phyloP scores from a whole-genome alignment of 2,888 invertebrate species.

The Aethes cnicana region DNA sequence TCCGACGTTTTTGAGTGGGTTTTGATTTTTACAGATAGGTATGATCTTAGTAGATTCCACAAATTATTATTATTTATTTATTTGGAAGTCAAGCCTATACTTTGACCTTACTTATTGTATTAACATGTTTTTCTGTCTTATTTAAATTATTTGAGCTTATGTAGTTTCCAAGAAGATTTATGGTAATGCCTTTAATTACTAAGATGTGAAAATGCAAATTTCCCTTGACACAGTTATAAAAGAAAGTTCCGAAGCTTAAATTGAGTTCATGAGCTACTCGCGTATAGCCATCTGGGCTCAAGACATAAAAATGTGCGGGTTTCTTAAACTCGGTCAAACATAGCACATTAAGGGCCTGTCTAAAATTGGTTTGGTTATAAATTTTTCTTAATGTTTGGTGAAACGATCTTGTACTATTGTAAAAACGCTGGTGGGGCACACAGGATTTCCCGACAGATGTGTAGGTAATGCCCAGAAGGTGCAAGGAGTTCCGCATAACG shows the following conservation, averaged over 20 bases:
- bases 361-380: conserved; percentile 61
- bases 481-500: conserved; percentile 33
- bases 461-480: neutral
- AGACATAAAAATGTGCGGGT: conserved; percentile 45
- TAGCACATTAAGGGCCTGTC: conserved; percentile 51
- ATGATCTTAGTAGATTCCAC: no score
- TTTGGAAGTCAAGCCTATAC: no score
- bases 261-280: conserved; percentile 11
- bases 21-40: no score
- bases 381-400: conserved; percentile 60
- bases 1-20: no score
- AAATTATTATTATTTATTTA: no score
- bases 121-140: neutral
- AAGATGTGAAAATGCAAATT: conserved; percentile 1
- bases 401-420: conserved; percentile 57
- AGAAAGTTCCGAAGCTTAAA: conserved; percentile 7
- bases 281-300: conserved; percentile 20
- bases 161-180: no score
- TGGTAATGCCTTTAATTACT: no score
- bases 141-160: no score
- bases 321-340: conserved; percentile 40
- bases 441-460: conserved; percentile 32
- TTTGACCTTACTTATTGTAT: no score
- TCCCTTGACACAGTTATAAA: conserved; percentile 5
- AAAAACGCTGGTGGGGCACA: conserved; percentile 29